Conservation (phyloP, 1,140 invertebrate genomes). For the Brachionus manjavacas region DNA sequence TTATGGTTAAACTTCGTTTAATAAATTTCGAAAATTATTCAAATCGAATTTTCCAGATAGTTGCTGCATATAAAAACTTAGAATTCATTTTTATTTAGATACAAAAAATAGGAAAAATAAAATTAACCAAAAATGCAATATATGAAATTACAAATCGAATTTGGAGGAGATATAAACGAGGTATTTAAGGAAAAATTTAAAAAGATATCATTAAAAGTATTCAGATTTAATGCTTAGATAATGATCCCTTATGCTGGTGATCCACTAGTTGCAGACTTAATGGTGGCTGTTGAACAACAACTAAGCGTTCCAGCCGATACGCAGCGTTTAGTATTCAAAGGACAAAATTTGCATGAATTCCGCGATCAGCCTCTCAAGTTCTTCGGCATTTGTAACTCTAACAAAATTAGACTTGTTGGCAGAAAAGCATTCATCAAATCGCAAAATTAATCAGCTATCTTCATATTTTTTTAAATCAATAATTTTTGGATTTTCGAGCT, state of each 20-base stretch:
- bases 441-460: neutral
- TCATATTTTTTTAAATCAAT: neutral
- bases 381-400: slow-evolving; percentile 32
- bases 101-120: neutral
- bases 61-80: neutral
- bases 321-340: slow-evolving; percentile 24
- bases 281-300: slow-evolving; percentile 40
- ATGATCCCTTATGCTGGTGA: slow-evolving; percentile 36
- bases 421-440: slow-evolving; percentile 33
- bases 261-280: slow-evolving; percentile 32
- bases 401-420: slow-evolving; percentile 21
- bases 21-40: neutral
- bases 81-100: neutral
- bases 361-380: neutral
- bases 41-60: neutral
- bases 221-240: neutral
- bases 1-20: too few species aligned
- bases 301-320: slow-evolving; percentile 18
- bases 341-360: slow-evolving; percentile 33
- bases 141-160: slow-evolving; percentile 38
- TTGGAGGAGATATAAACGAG: slow-evolving; percentile 35
- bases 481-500: neutral
- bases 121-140: neutral
- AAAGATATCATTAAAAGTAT: neutral
- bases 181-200: neutral